phyloP scores from a whole-genome alignment of 2,113 vertebrate genomes.

The Heterotis niloticus region DNA sequence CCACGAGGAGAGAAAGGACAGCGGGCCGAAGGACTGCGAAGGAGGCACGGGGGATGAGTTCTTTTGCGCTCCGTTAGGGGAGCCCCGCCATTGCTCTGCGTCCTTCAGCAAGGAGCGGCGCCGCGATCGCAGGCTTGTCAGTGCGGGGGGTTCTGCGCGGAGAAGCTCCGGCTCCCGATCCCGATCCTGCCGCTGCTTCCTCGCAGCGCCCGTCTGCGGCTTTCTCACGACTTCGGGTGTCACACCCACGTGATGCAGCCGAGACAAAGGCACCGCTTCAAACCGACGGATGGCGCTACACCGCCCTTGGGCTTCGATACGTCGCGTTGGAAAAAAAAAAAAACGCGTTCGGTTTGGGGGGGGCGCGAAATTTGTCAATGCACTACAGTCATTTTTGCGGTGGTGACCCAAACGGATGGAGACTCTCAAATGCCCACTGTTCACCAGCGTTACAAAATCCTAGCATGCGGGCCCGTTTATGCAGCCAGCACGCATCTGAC shows the following conservation, averaged over 20 bases:
- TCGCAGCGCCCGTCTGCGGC: slow-evolving; percentile 26
- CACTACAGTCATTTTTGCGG: no score
- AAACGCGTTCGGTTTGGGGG: neutral
- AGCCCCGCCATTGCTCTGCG: slow-evolving; percentile 64
- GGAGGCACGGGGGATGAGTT: slow-evolving; percentile 34
- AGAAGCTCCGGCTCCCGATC: neutral
- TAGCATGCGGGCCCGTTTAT: no score
- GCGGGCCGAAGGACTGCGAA: slow-evolving; percentile 20
- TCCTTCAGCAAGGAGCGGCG: slow-evolving; percentile 36
- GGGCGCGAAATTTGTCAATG: no score
- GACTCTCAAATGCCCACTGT: no score
- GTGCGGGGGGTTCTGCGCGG: slow-evolving; percentile 38
- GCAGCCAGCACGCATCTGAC: no score
- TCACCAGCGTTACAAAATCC: no score
- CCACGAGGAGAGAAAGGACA: slow-evolving; percentile 43
- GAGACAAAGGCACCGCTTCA: slow-evolving; percentile 24
- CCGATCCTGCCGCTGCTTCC: slow-evolving; percentile 48
- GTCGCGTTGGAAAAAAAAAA: no score
- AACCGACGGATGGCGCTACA: slow-evolving; percentile 53
- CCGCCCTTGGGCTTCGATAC: neutral
- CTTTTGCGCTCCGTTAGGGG: slow-evolving; percentile 46
- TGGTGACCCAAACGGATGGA: no score
- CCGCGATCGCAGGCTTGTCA: slow-evolving; percentile 42
- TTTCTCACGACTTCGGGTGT: slow-evolving; percentile 45
- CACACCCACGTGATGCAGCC: slow-evolving; percentile 65